A percentile compares a stretch with the other conserved stretches of the same genome.
phyloP scores from a whole-genome alignment of 2,113 vertebrate genomes.

The Vireo altiloquus region DNA sequence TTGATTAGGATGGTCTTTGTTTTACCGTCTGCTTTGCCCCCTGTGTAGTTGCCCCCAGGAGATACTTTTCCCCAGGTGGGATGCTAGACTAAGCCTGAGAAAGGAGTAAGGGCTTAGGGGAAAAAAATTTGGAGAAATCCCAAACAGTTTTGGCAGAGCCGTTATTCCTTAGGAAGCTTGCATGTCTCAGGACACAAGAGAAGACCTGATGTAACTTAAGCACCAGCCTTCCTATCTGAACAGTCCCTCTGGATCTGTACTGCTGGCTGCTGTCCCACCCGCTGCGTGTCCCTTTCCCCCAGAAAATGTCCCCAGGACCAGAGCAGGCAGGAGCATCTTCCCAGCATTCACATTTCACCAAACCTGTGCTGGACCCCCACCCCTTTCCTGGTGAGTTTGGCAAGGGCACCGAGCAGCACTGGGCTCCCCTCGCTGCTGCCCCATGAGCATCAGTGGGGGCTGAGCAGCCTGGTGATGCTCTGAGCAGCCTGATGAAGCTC shows the following conservation, averaged over 20 bases:
- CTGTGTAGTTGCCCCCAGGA: neutral
- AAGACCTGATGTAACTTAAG: neutral
- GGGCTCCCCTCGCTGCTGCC: neutral
- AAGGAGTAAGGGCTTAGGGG: neutral
- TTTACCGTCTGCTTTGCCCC: neutral
- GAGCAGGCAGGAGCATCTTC: neutral
- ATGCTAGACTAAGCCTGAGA: neutral
- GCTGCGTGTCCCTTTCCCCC: neutral
- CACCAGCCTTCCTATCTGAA: neutral
- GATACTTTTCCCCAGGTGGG: neutral
- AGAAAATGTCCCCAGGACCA: neutral
- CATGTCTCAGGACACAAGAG: neutral
- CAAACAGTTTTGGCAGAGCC: neutral
- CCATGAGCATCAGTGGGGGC: fast-evolving
- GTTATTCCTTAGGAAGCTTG: neutral
- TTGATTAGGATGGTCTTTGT: neutral
- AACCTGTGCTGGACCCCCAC: neutral
- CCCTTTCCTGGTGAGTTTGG: neutral
- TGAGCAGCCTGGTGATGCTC: neutral
- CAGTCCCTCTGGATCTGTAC: neutral
- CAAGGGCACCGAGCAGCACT: fast-evolving
- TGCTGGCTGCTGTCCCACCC: neutral
- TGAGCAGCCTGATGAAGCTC: neutral
- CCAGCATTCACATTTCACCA: fast-evolving
- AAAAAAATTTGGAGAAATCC: neutral